phyloP scores from a whole-genome alignment of 2,797 vertebrate species.

The Rhinophrynus dorsalis region DNA sequence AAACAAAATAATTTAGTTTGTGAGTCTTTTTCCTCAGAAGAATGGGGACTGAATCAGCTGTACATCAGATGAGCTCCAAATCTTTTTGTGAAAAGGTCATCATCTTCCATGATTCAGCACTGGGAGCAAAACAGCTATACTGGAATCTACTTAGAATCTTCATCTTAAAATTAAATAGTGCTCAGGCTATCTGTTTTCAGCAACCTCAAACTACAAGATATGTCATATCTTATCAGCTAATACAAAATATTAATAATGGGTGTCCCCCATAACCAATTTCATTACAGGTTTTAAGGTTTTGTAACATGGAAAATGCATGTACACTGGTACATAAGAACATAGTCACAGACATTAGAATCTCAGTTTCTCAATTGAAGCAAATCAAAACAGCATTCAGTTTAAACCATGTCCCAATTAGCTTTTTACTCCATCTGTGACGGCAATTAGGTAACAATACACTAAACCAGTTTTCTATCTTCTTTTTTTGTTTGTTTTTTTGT shows the following conservation, averaged over 20 bases:
- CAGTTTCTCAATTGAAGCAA: not conserved
- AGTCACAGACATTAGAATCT: not conserved
- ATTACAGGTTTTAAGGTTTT: too few relatives aligned
- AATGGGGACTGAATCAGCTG: constrained; percentile 35
- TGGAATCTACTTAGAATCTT: constrained; percentile 30
- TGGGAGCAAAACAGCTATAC: constrained; percentile 37
- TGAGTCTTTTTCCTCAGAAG: constrained; percentile 37
- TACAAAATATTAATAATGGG: constrained; percentile 12
- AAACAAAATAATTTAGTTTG: constrained; percentile 47
- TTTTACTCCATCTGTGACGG: too few relatives aligned
- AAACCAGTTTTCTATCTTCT: too few relatives aligned
- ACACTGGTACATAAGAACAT: not conserved
- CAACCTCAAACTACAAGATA: not conserved
- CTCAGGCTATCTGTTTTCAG: constrained; percentile 27
- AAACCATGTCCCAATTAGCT: too few relatives aligned
- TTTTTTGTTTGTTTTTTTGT: too few relatives aligned
- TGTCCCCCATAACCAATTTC: constrained; percentile 26
- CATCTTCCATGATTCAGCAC: constrained; percentile 29
- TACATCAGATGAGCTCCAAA: constrained; percentile 42
- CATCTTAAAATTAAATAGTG: constrained; percentile 14
- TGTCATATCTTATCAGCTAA: constrained; percentile 25
- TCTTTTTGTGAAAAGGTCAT: constrained; percentile 44
- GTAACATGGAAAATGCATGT: too few relatives aligned
- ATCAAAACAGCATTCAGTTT: not conserved
- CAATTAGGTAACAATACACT: too few relatives aligned